Evolutionary conservation across 2,113 vertebrate genomes (phyloP), one percentile per base, ranked within the genome.

Genomic region (Microtus montanus): DNA sequence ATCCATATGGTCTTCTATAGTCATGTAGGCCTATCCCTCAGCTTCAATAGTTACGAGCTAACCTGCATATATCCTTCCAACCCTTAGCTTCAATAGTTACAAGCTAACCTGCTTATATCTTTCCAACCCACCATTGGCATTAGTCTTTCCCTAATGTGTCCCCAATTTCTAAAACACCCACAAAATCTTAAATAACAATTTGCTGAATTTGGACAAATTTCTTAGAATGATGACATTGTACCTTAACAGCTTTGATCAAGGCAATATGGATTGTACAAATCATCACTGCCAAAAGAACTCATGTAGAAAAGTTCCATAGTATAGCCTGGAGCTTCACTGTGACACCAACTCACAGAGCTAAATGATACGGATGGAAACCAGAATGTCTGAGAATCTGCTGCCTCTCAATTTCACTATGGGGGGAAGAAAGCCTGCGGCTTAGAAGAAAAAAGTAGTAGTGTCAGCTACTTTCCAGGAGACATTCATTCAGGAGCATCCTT

Each of bases 301-400:
- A 66, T 80, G 87, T 89, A 88, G 80, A 82, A 95, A 96, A 94
- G 4, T 44, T 82, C 66, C 9, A 0, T 26, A 30, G 68, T 49
- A 44, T 1, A 58, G 28, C 74, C 64, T 54, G 5, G 47, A 54
- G 63, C 94, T 94, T 94, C 41, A 22, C 61, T 24, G 33, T 90
- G 80, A 89, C 28, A 35, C 13, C n/a, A 8, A 35, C 20, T 85
- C 35, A 19, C 4, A 22, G 13, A 68, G 47, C 47, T 90, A 96
- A 97, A 85, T 85, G 71, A 73, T 41, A 82, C 8, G 35, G 58
- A 75, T 89, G 20, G 26, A 95, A 93, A 68, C 20, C 3, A 93
- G 75, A 88, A 93, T 96, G 66, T 96, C 88, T 94, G 70, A 93
- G 92, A 79, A 68, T 33, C 30, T 38, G 35, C 41, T 92, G 78